Percentiles rank a stretch among this genome's conserved stretches.
Evolutionary conservation across 2,888 invertebrate species (phyloP).

Genomic region (Cheilosia impressa): DNA sequence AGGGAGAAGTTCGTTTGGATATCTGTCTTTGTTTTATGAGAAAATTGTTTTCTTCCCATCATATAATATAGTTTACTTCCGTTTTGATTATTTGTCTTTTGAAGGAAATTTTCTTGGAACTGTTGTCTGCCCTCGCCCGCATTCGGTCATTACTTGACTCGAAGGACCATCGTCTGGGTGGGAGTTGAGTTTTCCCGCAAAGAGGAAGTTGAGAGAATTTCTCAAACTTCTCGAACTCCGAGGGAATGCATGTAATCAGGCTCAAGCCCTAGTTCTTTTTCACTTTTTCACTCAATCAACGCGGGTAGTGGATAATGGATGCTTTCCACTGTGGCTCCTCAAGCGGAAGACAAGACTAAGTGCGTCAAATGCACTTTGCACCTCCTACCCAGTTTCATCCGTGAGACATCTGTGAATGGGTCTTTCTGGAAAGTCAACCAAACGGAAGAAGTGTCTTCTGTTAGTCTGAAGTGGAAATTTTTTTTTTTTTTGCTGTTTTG

Average conservation of each 20-base stretch:
- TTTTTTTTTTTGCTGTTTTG: constrained; percentile 1
- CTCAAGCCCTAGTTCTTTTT: not conserved
- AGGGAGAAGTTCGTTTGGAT: not conserved
- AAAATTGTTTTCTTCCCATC: constrained; percentile 23
- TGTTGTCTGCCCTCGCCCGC: not conserved
- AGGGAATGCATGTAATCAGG: constrained; percentile 1
- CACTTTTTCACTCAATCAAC: constrained; percentile 18
- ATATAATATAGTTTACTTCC: constrained; percentile 39
- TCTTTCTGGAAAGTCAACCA: constrained; percentile 19
- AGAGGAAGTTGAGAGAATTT: constrained; percentile 12
- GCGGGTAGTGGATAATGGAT: not conserved
- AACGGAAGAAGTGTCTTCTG: constrained; percentile 51
- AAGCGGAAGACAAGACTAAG: constrained; percentile 14
- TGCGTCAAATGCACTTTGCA: constrained; percentile 34
- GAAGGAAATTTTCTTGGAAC: not conserved
- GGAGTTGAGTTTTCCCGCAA: constrained; percentile 33
- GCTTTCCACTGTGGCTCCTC: not conserved
- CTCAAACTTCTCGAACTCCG: not conserved
- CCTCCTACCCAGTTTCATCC: not conserved
- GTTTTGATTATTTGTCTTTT: constrained; percentile 39
- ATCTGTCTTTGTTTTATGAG: constrained; percentile 17
- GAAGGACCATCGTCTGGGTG: constrained; percentile 10
- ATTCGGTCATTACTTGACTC: constrained; percentile 4
- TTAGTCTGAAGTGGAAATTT: constrained; percentile 34
- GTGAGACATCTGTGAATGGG: not conserved